Percentiles rank a stretch among this genome's conserved stretches.
Evolutionary conservation across 2,113 vertebrate genomes (phyloP).

Genomic region (Terrapene triunguis): DNA sequence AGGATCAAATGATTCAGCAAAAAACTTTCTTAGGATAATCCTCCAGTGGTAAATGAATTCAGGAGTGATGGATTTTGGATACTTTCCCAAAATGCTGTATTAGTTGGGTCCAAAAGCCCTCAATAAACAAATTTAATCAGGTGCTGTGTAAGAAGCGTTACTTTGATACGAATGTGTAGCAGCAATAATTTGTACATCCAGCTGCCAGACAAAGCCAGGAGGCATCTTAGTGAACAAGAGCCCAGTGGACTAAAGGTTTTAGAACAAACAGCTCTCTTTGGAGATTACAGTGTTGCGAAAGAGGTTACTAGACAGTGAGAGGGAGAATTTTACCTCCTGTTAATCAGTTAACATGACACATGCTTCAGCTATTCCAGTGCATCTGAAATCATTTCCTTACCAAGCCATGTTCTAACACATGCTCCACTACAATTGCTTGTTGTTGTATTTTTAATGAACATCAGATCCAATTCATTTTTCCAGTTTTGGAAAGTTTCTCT

Average conservation of each 20-base stretch:
- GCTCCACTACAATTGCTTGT: accelerated
- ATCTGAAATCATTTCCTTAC: not conserved
- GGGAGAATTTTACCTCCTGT: not conserved
- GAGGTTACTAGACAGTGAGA: not conserved
- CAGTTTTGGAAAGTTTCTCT: not conserved
- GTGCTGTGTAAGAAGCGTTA: not conserved
- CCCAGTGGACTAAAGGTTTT: slow-evolving; percentile 24
- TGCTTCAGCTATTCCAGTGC: accelerated
- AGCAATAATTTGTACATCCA: not conserved
- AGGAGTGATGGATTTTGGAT: not conserved
- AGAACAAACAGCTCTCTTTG: slow-evolving; percentile 27
- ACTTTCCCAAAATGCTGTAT: slow-evolving; percentile 4
- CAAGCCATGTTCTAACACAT: not conserved
- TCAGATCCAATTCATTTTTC: accelerated
- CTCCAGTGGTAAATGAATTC: not conserved
- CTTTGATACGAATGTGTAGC: not conserved
- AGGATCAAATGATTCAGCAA: not conserved
- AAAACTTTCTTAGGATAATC: not conserved
- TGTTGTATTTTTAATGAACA: not conserved
- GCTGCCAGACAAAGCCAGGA: slow-evolving; percentile 33
- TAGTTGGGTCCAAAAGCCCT: not conserved
- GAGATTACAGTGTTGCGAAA: slow-evolving; percentile 21
- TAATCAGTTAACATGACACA: not conserved
- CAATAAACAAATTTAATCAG: slow-evolving; percentile 39
- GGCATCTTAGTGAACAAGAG: not conserved